These are phyloP conservation scores for Saturnia pavonia DNA, from an alignment of 2,888 invertebrate genomes.

Conservation along the genomic window DNA sequence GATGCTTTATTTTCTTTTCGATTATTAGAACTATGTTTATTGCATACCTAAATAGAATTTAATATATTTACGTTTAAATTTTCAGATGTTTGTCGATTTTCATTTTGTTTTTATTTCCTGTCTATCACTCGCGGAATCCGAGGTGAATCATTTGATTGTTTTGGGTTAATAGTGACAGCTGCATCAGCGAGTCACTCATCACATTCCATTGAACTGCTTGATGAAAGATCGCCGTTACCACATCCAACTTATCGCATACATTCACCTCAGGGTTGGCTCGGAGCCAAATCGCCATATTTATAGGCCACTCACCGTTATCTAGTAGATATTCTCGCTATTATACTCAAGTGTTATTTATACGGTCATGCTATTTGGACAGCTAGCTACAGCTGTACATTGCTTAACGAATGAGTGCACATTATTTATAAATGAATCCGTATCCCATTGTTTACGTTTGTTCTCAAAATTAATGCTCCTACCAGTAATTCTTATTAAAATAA, in stretches of 20 bases:
- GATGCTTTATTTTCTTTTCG: not conserved
- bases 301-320: constrained; percentile 20
- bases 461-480: no score
- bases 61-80: not conserved
- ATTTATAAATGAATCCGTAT: not conserved
- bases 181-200: constrained; percentile 1
- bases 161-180: not conserved
- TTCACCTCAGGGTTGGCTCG: constrained; percentile 18
- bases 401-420: constrained; percentile 1
- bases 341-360: constrained; percentile 11
- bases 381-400: constrained; percentile 5
- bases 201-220: not conserved
- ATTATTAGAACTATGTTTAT: not conserved
- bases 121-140: not conserved
- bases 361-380: constrained; percentile 2
- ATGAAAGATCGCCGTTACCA: not conserved
- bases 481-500: no score
- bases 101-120: not conserved
- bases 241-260: not conserved
- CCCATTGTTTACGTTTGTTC: no score
- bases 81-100: not conserved
- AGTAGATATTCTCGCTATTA: constrained; percentile 20
- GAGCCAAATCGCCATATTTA: constrained; percentile 22
- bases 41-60: not conserved
- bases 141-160: constrained; percentile 4